These are phyloP conservation scores for Taenioides sp. DNA, from an alignment of 2,797 vertebrate genomes.

Conservation along the genomic window DNA sequence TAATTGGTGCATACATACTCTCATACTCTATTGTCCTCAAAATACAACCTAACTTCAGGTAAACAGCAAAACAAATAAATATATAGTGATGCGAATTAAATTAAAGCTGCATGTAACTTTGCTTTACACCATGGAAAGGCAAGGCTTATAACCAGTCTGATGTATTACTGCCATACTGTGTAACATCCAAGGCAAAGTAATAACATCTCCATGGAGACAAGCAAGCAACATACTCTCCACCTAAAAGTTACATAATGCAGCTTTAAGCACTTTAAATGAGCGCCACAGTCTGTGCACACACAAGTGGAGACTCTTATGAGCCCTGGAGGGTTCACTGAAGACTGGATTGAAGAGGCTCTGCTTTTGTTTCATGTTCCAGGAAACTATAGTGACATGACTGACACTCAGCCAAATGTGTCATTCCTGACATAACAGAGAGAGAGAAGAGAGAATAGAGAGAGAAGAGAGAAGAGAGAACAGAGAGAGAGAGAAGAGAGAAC, in stretches of 20 bases:
- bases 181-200: too few species aligned
- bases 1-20: neutral
- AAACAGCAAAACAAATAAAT: neutral
- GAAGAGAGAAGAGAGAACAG: conserved; percentile 8
- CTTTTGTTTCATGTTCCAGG: conserved; percentile 12
- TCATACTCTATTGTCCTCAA: neutral
- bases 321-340: conserved; percentile 7
- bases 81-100: neutral
- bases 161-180: too few species aligned
- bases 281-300: neutral
- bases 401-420: conserved; percentile 55
- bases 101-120: neutral
- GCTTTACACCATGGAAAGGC: too few species aligned
- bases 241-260: too few species aligned
- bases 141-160: too few species aligned
- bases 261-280: neutral
- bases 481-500: conserved; percentile 11
- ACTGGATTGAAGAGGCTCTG: conserved; percentile 34
- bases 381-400: conserved; percentile 42
- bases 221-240: too few species aligned
- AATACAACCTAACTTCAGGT: neutral
- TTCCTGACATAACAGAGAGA: conserved; percentile 51
- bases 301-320: neutral
- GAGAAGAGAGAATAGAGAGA: conserved; percentile 7
- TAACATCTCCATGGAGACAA: too few species aligned